Base-by-base conservation (phyloP, 2,797 vertebrate species). In the Sylvilagus floridanus region DNA sequence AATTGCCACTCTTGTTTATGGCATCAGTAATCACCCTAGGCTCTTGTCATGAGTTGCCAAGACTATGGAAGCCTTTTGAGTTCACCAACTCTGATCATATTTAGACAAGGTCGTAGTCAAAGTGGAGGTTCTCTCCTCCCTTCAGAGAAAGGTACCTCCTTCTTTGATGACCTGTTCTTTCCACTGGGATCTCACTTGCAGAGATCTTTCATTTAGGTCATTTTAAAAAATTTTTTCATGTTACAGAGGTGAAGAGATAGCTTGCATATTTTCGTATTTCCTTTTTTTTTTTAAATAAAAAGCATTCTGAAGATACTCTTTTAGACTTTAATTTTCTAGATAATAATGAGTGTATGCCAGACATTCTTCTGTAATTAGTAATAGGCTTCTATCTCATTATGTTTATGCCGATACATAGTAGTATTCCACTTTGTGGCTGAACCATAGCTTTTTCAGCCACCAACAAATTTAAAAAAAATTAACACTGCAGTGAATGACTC, bases 261-360 rank as follows among this genome's bases (percentile, higher is more conserved):
- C 4, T 30, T 73, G n/a, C 8, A 12, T n/a, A 50, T 77, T 77
- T 90, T 17, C 26, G 7, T 77, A 57, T 77, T 37, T 79, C 37
- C 12, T 89, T 73, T 86, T 72, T 13, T 88, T 85, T 77, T 19
- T 78, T 65, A 7, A 37, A 57, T 24, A 77, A 37, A 95, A 87
- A 65, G 7, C 1, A 52, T 63, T 79, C 54, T 84, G 37, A 68
- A 86, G 16, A 62, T 68, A n/a, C 0, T 37, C 0, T 37, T 35
- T 62, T 62, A 72, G 68, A 60, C 0, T 89, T 69, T 26, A 24
- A 35, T 54, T 78, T 87, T 66, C 65, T 32, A 66, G 50, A 35
- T 72, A 63, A 75, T 17, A 76, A 11, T 86, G 62, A 9, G 11
- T 24, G 14, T 62, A 47, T 66, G 65, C 50, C 57, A 73, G 52